Evolutionary conservation across 2,113 vertebrate genomes (phyloP), one percentile per base, ranked within the genome.

Genomic region (Eublepharis macularius): DNA sequence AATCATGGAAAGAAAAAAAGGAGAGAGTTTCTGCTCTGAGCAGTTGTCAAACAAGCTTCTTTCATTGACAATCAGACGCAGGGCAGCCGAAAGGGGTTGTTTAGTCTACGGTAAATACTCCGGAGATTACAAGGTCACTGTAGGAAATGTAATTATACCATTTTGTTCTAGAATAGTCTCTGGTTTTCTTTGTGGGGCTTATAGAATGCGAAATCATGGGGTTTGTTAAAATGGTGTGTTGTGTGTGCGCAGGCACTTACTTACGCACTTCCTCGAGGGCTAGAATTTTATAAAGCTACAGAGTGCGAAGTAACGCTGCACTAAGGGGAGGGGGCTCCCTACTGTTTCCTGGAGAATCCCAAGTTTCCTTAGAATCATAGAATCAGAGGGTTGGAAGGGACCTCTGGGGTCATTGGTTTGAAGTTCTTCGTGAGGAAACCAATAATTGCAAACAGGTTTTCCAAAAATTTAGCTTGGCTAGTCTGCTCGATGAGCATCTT

Each of bases 31-130:
- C 95, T 96, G 95, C 94, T 96, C 86, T 92, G 92, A 96, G 94
- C 96, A 96, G 96, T 97, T 97, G 96, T 97, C 96, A 97, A 97
- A 97, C 96, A 96, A 97, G 93, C 94, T 95, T 98, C 98, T 98
- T 97, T 98, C 97, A 97, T 97, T 94, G 94, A 90, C 93, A 94
- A 88, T 97, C 97, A 97, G 97, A 98, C 97, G 94, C 94, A 95
- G 94, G 97, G 95, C 97, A 98, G 98, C 97, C 98, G 97, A 98
- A 96, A 91, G 86, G 95, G 94, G 96, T 94, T 98, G 98, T 98
- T 98, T 98, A 98, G 98, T 98, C 98, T 98, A 95, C 96, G 94
- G 95, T 95, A 95, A 96, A 96, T 95, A 95, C 97, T 98, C 97
- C 45, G 83, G 96, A 97, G 98, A 97, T 97, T 97, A 95, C 94